phyloP scores from a whole-genome alignment of 2,888 invertebrate genomes.

The Aleiodes testaceus region DNA sequence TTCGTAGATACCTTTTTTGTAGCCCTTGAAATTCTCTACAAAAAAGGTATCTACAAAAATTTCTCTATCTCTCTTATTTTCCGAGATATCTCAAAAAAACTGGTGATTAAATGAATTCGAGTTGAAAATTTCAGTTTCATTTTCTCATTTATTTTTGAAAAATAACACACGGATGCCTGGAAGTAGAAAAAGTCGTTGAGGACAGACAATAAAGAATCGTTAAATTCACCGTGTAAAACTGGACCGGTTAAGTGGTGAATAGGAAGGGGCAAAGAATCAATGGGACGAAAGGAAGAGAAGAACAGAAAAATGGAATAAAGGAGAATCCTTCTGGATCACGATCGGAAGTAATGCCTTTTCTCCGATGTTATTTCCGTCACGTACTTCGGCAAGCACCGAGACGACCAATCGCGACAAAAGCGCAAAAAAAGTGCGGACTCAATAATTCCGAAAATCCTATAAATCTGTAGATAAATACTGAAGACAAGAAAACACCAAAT shows the following conservation, averaged over 20 bases:
- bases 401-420: conserved; percentile 19
- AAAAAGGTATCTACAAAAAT: too few relatives aligned
- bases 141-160: too few relatives aligned
- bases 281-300: conserved; percentile 23
- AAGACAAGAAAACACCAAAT: too few relatives aligned
- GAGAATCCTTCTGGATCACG: conserved; percentile 51
- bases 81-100: too few relatives aligned
- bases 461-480: neutral
- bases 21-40: too few relatives aligned
- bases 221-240: conserved; percentile 59
- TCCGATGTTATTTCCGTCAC: conserved; percentile 53
- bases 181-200: conserved; percentile 59
- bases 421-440: neutral
- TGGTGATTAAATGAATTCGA: too few relatives aligned
- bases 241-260: conserved; percentile 16
- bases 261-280: conserved; percentile 31
- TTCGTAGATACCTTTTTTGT: too few relatives aligned
- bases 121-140: too few relatives aligned
- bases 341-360: conserved; percentile 55
- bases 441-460: neutral
- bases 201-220: conserved; percentile 70
- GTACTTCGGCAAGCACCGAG: conserved; percentile 39
- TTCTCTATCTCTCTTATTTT: too few relatives aligned
- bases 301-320: conserved; percentile 8
- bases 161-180: conserved; percentile 19